Base-by-base conservation (phyloP, 2,113 vertebrate genomes). In the Beaufortia kweichowensis region DNA sequence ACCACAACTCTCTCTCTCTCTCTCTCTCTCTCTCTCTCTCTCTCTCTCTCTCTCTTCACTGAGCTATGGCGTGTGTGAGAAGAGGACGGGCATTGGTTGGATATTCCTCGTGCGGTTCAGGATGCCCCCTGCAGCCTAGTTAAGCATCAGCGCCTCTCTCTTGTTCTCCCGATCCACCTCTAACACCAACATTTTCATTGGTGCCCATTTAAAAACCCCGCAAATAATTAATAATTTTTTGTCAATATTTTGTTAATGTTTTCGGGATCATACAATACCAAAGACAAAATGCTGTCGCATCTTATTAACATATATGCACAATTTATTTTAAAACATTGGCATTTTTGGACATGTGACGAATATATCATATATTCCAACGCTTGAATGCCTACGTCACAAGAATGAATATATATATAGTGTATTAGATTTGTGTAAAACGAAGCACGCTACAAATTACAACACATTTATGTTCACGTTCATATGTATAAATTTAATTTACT, bases 81-180 rank as follows among this genome's bases (percentile, higher is more conserved):
- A 63, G 74, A 73, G 50, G 48, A 28, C 63, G 41, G 64, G 72
- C 29, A 26, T 65, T 33, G 71, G 75, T 31, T 61, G 65, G 79
- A 35, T 77, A 60, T 10, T 75, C 29, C 61, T 83, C 61, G 46
- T 82, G 79, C 31, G 71, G 69, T 53, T 43, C 26, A 88, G 83
- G 88, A 89, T 88, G 92, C 92, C 92, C 90, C 88, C 91, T 92
- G 89, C 91, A 90, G 91, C 81, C 85, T 82, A 69, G 56, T 57
- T 63, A 74, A 57, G 59, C 84, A 88, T 83, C 80, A 60, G 65
- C 87, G 83, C 39, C 39, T 43, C 46, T 53, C 55, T 15, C 33
- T 39, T 56, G 23, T 6, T 9, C 2, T 10, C 6, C 10, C 15
- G 19, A 35, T 31, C 55, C 29, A 21, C 39, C 19, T 43, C n/a